phyloP scores from a whole-genome alignment of 2,888 invertebrate genomes.

The Fragum whitleyi region DNA sequence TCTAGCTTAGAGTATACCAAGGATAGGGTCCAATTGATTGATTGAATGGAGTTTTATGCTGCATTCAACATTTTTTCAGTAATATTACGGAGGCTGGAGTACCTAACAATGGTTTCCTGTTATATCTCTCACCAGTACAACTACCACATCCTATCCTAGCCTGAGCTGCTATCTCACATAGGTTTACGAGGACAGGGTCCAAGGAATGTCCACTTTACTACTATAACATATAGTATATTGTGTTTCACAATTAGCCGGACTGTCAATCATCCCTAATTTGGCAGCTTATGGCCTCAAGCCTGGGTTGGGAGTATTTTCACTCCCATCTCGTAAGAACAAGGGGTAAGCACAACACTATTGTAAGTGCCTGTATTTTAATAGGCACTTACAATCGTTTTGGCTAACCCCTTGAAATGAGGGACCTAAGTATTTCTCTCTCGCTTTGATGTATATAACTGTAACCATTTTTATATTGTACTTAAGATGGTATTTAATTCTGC shows the following conservation, averaged over 20 bases:
- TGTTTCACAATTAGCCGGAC: background rate
- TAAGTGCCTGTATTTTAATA: background rate
- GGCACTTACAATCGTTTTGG: background rate
- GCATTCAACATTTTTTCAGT: no score
- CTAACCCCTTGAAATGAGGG: background rate
- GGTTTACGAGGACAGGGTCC: no score
- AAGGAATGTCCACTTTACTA: background rate
- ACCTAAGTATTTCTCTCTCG: background rate
- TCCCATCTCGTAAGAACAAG: background rate
- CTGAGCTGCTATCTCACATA: no score
- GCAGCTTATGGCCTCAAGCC: constrained; percentile 23
- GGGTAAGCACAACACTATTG: background rate
- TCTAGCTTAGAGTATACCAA: no score
- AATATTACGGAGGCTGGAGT: no score
- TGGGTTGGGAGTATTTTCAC: constrained; percentile 13
- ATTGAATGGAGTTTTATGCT: no score
- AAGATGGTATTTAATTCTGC: background rate
- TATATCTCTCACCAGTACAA: no score
- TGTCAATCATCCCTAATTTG: constrained; percentile 26
- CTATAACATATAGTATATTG: background rate
- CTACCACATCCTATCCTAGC: no score
- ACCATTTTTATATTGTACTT: background rate
- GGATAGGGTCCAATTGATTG: no score
- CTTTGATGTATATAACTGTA: background rate
- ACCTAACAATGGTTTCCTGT: no score